phyloP scores from a whole-genome alignment of 2,797 vertebrate species.

The Phalloptychus januarius region DNA sequence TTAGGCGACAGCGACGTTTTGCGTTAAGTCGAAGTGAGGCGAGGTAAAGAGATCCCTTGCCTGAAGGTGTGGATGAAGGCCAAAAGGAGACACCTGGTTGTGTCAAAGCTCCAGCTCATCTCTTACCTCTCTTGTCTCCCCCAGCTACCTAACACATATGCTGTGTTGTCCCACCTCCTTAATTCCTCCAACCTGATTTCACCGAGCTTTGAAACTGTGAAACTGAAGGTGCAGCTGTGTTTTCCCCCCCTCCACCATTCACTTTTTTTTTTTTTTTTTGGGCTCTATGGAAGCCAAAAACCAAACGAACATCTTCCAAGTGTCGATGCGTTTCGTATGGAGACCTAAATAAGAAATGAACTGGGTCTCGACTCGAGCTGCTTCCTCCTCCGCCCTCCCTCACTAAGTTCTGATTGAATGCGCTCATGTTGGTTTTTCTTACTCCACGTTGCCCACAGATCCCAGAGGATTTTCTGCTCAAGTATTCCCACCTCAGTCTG shows the following conservation, averaged over 20 bases:
- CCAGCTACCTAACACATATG: conserved; percentile 21
- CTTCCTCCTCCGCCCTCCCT: conserved; percentile 27
- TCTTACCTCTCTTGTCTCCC: conserved; percentile 36
- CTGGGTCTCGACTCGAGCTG: conserved; percentile 56
- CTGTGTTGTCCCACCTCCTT: conserved; percentile 28
- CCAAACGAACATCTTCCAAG: conserved; percentile 39
- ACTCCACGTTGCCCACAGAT: conserved; percentile 63
- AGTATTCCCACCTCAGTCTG: conserved; percentile 48
- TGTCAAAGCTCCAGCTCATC: conserved; percentile 31
- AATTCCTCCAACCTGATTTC: conserved; percentile 39
- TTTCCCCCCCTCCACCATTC: conserved; percentile 27
- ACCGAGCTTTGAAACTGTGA: conserved; percentile 65
- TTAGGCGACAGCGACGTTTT: conserved; percentile 19
- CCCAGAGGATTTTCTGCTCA: conserved; percentile 53
- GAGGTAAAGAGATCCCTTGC: conserved; percentile 44
- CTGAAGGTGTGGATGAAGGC: conserved; percentile 43
- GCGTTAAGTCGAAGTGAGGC: conserved; percentile 35
- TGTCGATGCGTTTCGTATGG: conserved; percentile 50
- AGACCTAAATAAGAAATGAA: conserved; percentile 77
- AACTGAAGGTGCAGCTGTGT: conserved; percentile 60
- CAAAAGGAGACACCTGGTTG: conserved; percentile 41
- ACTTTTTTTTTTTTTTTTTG: conserved; percentile 11
- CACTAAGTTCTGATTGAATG: conserved; percentile 61
- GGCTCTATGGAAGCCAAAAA: conserved; percentile 22
- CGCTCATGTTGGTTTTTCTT: conserved; percentile 62